phyloP scores from a whole-genome alignment of 2,888 invertebrate genomes.

The Drosophila paranaensis region DNA sequence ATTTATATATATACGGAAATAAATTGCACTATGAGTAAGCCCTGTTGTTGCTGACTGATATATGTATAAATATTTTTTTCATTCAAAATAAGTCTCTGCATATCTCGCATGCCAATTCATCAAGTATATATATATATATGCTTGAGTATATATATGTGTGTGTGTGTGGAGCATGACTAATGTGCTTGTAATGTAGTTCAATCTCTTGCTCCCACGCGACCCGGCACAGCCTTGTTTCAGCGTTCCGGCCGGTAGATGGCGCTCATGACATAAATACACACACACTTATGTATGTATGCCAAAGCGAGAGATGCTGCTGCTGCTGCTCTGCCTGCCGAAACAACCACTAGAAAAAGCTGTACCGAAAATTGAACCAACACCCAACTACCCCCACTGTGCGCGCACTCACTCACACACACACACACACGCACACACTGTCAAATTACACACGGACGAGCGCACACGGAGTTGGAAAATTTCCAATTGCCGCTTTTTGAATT shows the following conservation, averaged over 20 bases:
- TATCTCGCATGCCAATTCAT: constrained; percentile 54
- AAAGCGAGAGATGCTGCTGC: constrained; percentile 46
- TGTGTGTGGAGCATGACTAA: constrained; percentile 54
- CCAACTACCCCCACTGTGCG: constrained; percentile 69
- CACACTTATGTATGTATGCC: constrained; percentile 57
- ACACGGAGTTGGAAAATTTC: constrained; percentile 53
- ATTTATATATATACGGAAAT: constrained; percentile 2
- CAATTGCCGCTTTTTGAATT: constrained; percentile 76
- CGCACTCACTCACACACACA: constrained; percentile 25
- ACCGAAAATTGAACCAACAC: constrained; percentile 72
- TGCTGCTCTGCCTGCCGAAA: constrained; percentile 29
- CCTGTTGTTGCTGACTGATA: constrained; percentile 29
- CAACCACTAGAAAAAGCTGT: constrained; percentile 72
- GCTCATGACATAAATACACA: constrained; percentile 70
- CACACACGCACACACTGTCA: constrained; percentile 6
- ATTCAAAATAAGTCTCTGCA: constrained; percentile 27
- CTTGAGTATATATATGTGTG: neutral
- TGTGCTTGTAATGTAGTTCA: constrained; percentile 70
- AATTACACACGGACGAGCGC: constrained; percentile 58
- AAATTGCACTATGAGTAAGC: constrained; percentile 31
- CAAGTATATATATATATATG: neutral
- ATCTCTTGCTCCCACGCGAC: constrained; percentile 59
- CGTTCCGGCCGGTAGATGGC: constrained; percentile 61
- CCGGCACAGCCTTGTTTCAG: constrained; percentile 21
- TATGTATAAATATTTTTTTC: neutral